A percentile compares a stretch with the other conserved stretches of the same genome.
phyloP scores from a whole-genome alignment of 2,113 vertebrate species.

The Vombatus ursinus region DNA sequence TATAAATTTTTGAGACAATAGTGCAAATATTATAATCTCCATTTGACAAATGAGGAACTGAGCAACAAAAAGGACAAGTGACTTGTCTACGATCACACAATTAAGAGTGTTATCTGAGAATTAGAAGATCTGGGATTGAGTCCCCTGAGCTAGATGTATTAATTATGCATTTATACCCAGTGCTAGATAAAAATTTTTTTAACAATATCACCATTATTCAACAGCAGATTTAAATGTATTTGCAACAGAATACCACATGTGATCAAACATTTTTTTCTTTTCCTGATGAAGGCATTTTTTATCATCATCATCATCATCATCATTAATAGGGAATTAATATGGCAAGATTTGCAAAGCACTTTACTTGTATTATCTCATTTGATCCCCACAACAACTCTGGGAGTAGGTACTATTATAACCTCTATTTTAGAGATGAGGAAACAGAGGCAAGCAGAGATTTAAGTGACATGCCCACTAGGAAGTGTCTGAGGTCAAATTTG shows the following conservation, averaged over 20 bases:
- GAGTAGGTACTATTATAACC: not conserved
- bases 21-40: no score
- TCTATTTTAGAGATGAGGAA: not conserved
- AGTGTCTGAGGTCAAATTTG: not conserved
- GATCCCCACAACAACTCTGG: not conserved
- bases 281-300: not conserved
- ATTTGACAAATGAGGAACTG: no score
- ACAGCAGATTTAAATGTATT: not conserved
- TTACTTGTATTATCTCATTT: not conserved
- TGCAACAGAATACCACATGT: not conserved
- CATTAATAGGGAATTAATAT: not conserved
- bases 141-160: no score
- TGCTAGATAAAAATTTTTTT: not conserved
- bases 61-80: no score
- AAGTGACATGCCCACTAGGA: not conserved
- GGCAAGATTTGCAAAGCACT: not conserved
- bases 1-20: no score
- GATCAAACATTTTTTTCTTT: not conserved
- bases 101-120: no score
- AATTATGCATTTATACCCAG: no score
- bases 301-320: not conserved
- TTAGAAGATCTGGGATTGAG: no score
- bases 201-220: not conserved
- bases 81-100: no score
- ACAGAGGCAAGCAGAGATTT: not conserved